Evolutionary conservation across 1,140 invertebrate species (phyloP).

Genomic region (Yoshiicerus persimilis): DNA sequence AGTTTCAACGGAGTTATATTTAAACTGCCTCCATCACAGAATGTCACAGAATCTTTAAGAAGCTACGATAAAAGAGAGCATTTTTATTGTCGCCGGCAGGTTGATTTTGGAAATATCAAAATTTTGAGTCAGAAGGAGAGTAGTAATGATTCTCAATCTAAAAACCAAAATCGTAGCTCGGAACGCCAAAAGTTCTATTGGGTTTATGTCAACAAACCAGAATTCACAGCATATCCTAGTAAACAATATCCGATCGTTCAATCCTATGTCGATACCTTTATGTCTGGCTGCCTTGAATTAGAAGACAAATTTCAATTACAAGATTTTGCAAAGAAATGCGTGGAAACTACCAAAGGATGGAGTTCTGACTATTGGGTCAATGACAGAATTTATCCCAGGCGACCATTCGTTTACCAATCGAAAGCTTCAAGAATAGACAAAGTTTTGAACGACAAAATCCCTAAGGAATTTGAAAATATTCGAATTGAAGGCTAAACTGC

Average conservation of each 20-base stretch:
- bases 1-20: conserved; percentile 32
- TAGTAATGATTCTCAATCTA: no score
- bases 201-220: conserved; percentile 27
- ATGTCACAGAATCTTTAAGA: not conserved
- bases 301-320: conserved; percentile 23
- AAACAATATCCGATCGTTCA: conserved; percentile 26
- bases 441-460: not conserved
- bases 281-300: conserved; percentile 35
- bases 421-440: conserved; percentile 23
- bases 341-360: conserved; percentile 30
- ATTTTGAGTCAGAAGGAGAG: not conserved
- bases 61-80: conserved; percentile 4
- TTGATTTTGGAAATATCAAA: not conserved
- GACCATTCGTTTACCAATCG: conserved; percentile 24
- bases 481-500: conserved; percentile 23
- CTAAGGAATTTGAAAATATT: conserved; percentile 13
- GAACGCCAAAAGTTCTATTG: conserved; percentile 15
- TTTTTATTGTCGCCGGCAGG: conserved; percentile 29
- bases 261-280: conserved; percentile 30
- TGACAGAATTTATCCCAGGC: conserved; percentile 35
- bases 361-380: not conserved
- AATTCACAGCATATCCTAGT: not conserved
- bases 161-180: not conserved
- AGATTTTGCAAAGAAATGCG: conserved; percentile 24
- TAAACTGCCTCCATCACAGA: not conserved